Evolutionary conservation across 2,113 vertebrate species (phyloP), one percentile per base, ranked within the genome.

Genomic region (Rhegmatorhina hoffmannsi): DNA sequence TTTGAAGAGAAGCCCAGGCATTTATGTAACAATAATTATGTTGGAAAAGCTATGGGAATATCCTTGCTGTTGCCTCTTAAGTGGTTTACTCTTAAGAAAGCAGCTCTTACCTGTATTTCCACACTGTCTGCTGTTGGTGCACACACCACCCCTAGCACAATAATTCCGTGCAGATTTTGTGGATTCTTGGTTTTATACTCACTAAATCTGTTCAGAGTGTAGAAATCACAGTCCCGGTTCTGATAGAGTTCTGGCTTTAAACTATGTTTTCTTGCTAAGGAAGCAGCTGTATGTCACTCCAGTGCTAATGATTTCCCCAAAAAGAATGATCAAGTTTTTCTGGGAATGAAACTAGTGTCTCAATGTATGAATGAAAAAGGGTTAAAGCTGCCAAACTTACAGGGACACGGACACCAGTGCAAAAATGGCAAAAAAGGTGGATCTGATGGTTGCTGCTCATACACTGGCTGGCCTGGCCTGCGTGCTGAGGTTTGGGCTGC

Each of bases 131-230:
- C 43, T 49, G 11, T 68, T 82, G 43, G 25, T 67, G 44, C 25
- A 7, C 8, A 14, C 12, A 44, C 25, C 9, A 26, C 19, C 0
- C 0, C 11, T 23, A 74, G 28, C 31, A 58, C 62, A 44, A 25
- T 56, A 76, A 76, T 31, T 67, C 36, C n/a, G 3, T n/a, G 28
- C 58, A 73, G 36, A 21, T 83, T 84, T 64, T 76, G 43, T 76
- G 63, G 28, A 34, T 83, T 74, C 46, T 77, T 86, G 55, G 50
- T 52, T 86, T 80, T 88, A 62, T 88, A 34, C 13, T 92, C 28
- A n/a, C 25, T 66, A 72, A 60, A 62, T 88, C 21, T 63, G 19
- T 69, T 88, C 13, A 43, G 23, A 59, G 16, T 52, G 36, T 63
- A 24, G 84, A 47, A 84, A 56, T 66, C 33, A 43, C 26, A 9